Evolutionary conservation across 2,888 invertebrate genomes (phyloP).

Genomic region (Sicus ferrugineus): DNA sequence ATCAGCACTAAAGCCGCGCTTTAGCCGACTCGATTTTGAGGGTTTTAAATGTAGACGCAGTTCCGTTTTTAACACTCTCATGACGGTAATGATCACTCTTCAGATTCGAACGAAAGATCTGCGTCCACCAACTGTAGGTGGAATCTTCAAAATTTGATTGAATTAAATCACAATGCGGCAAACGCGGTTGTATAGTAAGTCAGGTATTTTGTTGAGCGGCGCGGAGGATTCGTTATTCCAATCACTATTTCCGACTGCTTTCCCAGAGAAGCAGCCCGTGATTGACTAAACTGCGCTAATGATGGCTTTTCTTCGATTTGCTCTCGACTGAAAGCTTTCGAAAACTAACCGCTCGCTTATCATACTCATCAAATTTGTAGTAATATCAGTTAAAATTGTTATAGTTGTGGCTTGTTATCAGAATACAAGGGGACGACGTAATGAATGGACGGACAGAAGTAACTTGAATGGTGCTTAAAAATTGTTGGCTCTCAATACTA

Average conservation of each 20-base stretch:
- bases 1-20: slow-evolving; percentile 53
- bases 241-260: slow-evolving; percentile 7
- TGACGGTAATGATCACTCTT: slow-evolving; percentile 34
- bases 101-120: too few species aligned
- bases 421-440: not conserved
- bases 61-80: slow-evolving; percentile 54
- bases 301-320: slow-evolving; percentile 8
- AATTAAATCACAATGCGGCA: not conserved
- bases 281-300: slow-evolving; percentile 29
- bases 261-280: slow-evolving; percentile 28
- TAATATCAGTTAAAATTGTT: slow-evolving; percentile 31
- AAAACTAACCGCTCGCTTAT: slow-evolving; percentile 26
- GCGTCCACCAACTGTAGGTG: too few species aligned
- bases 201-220: not conserved
- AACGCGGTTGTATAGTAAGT: not conserved
- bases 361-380: slow-evolving; percentile 42
- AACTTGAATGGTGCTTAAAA: too few species aligned
- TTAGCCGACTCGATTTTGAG: slow-evolving; percentile 54
- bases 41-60: slow-evolving; percentile 53
- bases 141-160: too few species aligned
- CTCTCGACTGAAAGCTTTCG: slow-evolving; percentile 3
- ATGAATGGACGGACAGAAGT: too few species aligned
- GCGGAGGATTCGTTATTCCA: not conserved
- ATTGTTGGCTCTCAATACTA: too few species aligned
- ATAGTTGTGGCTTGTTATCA: slow-evolving; percentile 1